Evolutionary conservation across 2,113 vertebrate species (phyloP).

Genomic region (Microtus ochrogaster): DNA sequence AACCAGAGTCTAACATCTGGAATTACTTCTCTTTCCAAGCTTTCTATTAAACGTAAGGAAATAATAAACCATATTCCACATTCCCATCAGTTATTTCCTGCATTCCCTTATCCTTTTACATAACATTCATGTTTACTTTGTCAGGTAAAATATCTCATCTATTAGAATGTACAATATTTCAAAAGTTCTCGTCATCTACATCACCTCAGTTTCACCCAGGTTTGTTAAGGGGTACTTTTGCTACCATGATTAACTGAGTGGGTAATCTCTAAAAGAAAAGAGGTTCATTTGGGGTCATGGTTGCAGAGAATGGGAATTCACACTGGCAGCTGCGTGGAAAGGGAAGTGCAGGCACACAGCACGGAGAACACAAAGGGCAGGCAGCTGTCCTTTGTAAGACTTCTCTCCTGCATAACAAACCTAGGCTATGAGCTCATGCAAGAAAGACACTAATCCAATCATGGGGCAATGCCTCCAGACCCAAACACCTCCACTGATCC

Average conservation of each 20-base stretch:
- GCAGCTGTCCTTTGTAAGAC: too few species aligned
- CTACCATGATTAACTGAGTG: too few species aligned
- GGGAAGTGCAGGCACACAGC: not conserved
- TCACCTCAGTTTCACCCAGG: not conserved
- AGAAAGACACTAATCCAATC: not conserved
- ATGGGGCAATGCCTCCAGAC: not conserved
- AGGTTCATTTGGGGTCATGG: not conserved
- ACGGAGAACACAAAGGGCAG: not conserved
- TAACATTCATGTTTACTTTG: not conserved
- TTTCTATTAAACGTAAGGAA: constrained; percentile 5
- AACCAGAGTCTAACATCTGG: constrained; percentile 11
- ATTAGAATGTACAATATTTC: not conserved
- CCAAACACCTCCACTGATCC: not conserved
- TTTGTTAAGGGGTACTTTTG: not conserved
- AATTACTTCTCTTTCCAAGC: constrained; percentile 43
- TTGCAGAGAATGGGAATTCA: not conserved
- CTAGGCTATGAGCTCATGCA: not conserved
- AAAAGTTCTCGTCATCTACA: not conserved
- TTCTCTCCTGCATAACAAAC: not conserved
- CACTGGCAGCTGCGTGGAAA: not conserved
- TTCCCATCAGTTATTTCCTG: not conserved
- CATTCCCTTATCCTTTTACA: not conserved
- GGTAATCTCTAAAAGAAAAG: not conserved
- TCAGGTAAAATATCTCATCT: not conserved
- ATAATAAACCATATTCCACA: not conserved